These are phyloP conservation scores for Paraplagusia blochii DNA, from an alignment of 2,113 vertebrate species.

Conservation along the genomic window DNA sequence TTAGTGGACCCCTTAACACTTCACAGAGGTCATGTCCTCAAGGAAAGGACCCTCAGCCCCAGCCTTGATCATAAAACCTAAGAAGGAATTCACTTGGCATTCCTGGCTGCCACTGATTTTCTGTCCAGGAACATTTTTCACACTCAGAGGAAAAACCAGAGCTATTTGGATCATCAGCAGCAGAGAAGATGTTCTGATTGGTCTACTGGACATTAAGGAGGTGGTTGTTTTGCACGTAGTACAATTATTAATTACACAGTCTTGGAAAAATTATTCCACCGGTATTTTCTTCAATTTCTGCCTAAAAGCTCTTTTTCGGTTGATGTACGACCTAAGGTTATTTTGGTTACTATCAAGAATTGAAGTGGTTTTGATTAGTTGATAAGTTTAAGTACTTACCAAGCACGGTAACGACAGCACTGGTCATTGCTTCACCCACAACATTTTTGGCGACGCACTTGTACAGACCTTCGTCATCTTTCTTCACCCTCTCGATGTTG, in stretches of 20 bases:
- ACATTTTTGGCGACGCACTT: conserved; percentile 82
- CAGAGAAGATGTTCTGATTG: conserved; percentile 22
- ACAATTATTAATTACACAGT: too few species aligned
- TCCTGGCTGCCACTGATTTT: conserved; percentile 55
- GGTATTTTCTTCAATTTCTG: too few species aligned
- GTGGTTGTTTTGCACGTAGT: too few species aligned
- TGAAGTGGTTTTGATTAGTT: not conserved
- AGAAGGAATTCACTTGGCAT: conserved; percentile 64
- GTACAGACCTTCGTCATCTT: conserved; percentile 88
- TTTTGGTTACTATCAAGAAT: too few species aligned
- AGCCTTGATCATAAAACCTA: conserved; percentile 65
- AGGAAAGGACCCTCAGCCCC: conserved; percentile 50
- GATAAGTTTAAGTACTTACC: conserved; percentile 71
- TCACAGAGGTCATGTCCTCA: conserved; percentile 67
- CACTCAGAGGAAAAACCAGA: conserved; percentile 39
- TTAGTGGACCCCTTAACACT: conserved; percentile 64
- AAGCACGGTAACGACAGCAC: conserved; percentile 80
- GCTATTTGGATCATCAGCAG: conserved; percentile 31
- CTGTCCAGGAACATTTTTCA: conserved; percentile 44
- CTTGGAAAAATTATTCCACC: too few species aligned
- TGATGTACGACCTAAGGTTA: too few species aligned
- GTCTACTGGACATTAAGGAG: conserved; percentile 3
- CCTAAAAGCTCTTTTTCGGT: too few species aligned
- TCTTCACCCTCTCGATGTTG: conserved; percentile 87
- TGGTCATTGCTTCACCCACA: conserved; percentile 77